These are phyloP conservation scores for Morus bassanus DNA, from an alignment of 2,797 vertebrate species.

Conservation along the genomic window DNA sequence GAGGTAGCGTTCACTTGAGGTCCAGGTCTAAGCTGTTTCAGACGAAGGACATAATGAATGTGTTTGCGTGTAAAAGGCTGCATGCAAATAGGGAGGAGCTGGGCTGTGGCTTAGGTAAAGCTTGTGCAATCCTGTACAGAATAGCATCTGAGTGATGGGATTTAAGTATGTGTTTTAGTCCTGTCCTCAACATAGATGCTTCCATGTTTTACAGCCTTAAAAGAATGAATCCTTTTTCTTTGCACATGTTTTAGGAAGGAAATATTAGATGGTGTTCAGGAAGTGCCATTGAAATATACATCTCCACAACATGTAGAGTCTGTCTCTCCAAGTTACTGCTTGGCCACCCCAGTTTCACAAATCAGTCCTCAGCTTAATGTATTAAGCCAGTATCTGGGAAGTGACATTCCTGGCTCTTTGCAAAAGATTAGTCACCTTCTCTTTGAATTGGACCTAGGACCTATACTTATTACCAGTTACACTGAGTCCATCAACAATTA, in stretches of 20 bases:
- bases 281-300: background rate
- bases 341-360: background rate
- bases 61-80: background rate
- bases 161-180: background rate
- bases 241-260: background rate
- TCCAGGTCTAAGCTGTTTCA: background rate
- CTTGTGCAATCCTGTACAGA: background rate
- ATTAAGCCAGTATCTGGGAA: background rate
- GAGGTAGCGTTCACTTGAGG: background rate
- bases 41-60: background rate
- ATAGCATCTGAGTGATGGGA: background rate
- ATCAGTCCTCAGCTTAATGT: background rate
- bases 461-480: background rate
- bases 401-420: background rate
- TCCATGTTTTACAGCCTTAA: background rate
- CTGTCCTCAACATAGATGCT: background rate
- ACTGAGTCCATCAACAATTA: background rate
- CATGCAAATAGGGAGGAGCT: background rate
- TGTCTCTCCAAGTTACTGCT: background rate
- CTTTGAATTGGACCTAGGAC: background rate
- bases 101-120: background rate
- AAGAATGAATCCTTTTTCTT: background rate
- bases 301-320: background rate
- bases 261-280: background rate
- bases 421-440: background rate